Evolutionary conservation across 2,797 vertebrate species (phyloP).

Genomic region (Scomberomorus guttatus): DNA sequence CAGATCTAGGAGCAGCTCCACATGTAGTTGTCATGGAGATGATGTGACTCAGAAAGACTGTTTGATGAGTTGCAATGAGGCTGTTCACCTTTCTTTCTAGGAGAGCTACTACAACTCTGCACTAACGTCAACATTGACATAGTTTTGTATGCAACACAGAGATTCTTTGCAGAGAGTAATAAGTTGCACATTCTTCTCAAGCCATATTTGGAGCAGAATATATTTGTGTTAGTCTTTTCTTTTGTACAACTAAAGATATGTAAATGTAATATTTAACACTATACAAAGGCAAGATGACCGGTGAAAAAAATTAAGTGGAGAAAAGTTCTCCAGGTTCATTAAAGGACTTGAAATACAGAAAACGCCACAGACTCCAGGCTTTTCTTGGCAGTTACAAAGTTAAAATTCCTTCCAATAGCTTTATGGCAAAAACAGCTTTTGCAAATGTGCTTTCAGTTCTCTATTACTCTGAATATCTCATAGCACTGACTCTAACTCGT

Average conservation of each 20-base stretch:
- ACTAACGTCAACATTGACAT: conserved; percentile 31
- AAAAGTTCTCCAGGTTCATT: conserved; percentile 11
- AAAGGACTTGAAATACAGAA: conserved; percentile 16
- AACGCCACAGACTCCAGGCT: conserved; percentile 26
- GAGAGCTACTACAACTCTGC: conserved; percentile 2
- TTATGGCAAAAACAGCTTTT: conserved; percentile 48
- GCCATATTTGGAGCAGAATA: not conserved
- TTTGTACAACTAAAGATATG: too few species aligned
- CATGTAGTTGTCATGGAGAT: conserved; percentile 32
- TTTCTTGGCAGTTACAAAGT: conserved; percentile 34
- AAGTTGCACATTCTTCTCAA: conserved; percentile 13
- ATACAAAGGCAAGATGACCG: not conserved
- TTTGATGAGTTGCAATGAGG: conserved; percentile 21
- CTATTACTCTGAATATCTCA: conserved; percentile 33
- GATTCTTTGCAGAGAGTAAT: conserved; percentile 12
- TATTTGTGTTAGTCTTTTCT: not conserved
- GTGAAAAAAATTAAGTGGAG: not conserved
- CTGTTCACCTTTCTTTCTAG: not conserved
- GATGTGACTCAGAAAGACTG: conserved; percentile 25
- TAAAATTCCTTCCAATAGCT: conserved; percentile 55
- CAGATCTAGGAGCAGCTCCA: conserved; percentile 2
- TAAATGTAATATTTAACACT: conserved; percentile 2
- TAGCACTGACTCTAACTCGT: not conserved
- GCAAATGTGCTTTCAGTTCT: conserved; percentile 41
- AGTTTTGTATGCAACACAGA: conserved; percentile 7